phyloP scores from a whole-genome alignment of 2,797 vertebrate genomes.

The Adelosebastes latens region DNA sequence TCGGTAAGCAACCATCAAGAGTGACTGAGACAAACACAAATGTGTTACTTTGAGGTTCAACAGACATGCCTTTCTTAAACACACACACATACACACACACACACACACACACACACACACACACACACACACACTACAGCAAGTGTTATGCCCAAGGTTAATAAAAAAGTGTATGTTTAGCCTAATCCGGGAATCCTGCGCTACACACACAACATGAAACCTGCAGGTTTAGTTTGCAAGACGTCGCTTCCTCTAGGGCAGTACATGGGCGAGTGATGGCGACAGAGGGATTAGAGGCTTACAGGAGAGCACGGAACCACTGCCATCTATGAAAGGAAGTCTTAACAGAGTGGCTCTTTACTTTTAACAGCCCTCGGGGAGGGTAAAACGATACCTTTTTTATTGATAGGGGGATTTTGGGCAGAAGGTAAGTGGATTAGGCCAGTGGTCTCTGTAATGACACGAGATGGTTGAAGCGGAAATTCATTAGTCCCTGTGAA shows the following conservation, averaged over 20 bases:
- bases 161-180: slow-evolving; percentile 65
- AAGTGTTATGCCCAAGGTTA: slow-evolving; percentile 37
- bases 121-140: slow-evolving; percentile 19
- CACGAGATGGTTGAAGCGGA: slow-evolving; percentile 56
- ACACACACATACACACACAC: slow-evolving; percentile 2
- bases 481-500: slow-evolving; percentile 62
- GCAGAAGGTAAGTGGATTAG: slow-evolving; percentile 75
- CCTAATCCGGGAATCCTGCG: slow-evolving; percentile 63
- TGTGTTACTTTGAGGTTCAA: slow-evolving; percentile 45
- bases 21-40: slow-evolving; percentile 61
- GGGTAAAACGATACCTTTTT: slow-evolving; percentile 76
- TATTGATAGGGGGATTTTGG: slow-evolving; percentile 71
- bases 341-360: slow-evolving; percentile 75
- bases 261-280: slow-evolving; percentile 72
- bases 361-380: slow-evolving; percentile 68
- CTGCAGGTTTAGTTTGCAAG: slow-evolving; percentile 73
- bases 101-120: not conserved
- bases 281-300: slow-evolving; percentile 82
- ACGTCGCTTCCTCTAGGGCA: slow-evolving; percentile 69
- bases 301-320: slow-evolving; percentile 71
- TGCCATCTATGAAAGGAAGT: slow-evolving; percentile 76
- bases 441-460: slow-evolving; percentile 38
- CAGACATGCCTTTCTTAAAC: slow-evolving; percentile 46
- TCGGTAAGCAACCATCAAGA: slow-evolving; percentile 57
- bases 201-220: slow-evolving; percentile 64